These are phyloP conservation scores for Melinopterus prodromus DNA, from an alignment of 2,888 invertebrate genomes.

Conservation along the genomic window DNA sequence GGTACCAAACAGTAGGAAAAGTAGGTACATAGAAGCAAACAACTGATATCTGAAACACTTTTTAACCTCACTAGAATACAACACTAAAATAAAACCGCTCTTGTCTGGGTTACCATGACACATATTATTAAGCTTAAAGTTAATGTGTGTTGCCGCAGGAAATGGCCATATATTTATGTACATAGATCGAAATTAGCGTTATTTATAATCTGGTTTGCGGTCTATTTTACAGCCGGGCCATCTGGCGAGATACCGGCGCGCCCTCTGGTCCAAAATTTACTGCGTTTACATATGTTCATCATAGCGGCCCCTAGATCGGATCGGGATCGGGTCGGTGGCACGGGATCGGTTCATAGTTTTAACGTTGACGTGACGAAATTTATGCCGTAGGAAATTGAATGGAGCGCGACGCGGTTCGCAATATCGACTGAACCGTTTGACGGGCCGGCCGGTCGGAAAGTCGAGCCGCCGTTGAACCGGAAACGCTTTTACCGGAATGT, in stretches of 20 bases:
- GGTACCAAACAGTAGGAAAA: no score
- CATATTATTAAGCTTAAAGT: background rate
- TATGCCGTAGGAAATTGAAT: constrained; percentile 54
- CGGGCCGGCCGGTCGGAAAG: constrained; percentile 26
- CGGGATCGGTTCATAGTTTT: constrained; percentile 27
- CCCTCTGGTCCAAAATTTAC: constrained; percentile 35
- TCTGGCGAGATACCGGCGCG: constrained; percentile 28
- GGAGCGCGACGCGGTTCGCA: constrained; percentile 45
- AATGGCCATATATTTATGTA: background rate
- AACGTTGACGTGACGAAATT: constrained; percentile 47
- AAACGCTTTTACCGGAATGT: constrained; percentile 59
- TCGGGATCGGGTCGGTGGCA: constrained; percentile 25
- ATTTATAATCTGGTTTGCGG: constrained; percentile 11
- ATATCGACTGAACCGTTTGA: constrained; percentile 50
- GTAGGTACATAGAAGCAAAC: no score
- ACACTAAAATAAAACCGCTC: no score
- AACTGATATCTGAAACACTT: no score
- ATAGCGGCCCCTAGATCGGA: background rate
- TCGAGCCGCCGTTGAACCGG: constrained; percentile 51
- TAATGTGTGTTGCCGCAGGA: background rate
- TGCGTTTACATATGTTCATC: constrained; percentile 39
- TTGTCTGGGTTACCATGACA: no score
- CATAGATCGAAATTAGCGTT: constrained; percentile 4
- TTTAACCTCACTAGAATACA: no score
- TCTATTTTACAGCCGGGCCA: constrained; percentile 28